Evolutionary conservation across 2,888 invertebrate species (phyloP), one percentile per base, ranked within the genome.

Genomic region (Notodonta dromedarius): DNA sequence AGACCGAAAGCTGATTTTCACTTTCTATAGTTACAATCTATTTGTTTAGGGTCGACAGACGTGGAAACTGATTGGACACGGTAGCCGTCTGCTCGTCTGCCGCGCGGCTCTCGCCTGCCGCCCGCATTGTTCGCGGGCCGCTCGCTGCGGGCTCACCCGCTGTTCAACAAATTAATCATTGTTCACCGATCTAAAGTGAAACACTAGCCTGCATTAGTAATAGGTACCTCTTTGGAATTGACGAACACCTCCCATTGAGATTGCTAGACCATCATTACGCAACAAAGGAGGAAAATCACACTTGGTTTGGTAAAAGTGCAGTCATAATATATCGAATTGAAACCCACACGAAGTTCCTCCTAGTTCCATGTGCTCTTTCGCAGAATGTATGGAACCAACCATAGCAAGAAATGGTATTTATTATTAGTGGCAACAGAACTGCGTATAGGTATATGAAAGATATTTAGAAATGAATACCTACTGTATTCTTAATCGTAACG

Each of bases 1-100:
- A 71, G 70, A 76, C 67, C 57, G 72, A 73, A 73, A 78, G 67
- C 71, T 71, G 61, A 59, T 71, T 70, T 69, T 73, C 69, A 70
- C 74, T 76, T 76, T 73, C 71, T 68, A 75, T 57, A 61, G 59
- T 39, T 54, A 59, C 59, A 61, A 65, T 67, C 61, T 66, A 67
- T 71, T 63, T 63, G 67, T 63, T 70, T 65, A 40, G 59, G 46
- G 56, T 55, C 60, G 55, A 35, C 48, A 58, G 58, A 59, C 70
- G 67, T 62, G 63, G 61, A 56, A 57, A 63, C 62, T 58, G 62
- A 70, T 73, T 68, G 48, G 54, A 24, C 55, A 46, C 63, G 50
- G 40, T 53, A 54, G 48, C 13, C n/a, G 39, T 46, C 13, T 42
- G 44, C 56, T 39, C 63, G n/a, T 32, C 55, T 57, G 53, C 42